Evolutionary conservation across 1,140 invertebrate genomes (phyloP), one percentile per base, ranked within the genome.

Genomic region (Penaeus chinensis): DNA sequence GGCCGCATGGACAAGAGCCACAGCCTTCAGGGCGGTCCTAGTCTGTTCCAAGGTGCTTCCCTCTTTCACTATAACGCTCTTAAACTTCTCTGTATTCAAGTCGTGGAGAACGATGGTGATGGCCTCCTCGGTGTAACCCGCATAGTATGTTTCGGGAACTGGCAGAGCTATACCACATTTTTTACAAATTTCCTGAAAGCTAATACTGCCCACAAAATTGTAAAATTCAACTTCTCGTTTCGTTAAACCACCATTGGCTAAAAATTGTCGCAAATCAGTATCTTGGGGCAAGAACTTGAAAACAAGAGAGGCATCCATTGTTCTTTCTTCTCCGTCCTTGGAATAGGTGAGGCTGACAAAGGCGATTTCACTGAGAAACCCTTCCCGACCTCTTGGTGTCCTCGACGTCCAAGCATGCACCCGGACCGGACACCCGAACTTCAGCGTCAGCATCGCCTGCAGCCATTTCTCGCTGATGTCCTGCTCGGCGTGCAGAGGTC

Each of bases 311-410:
- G 22, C 62, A 32, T 66, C 80, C 24, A 69, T 16, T 37, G 47
- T 61, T n/a, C 77, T n/a, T 24, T 78, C 54, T 1, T 19, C 20
- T 19, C 13, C 71, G 27, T 42, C 11, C 10, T 18, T 27, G 47
- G 37, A 61, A 24, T 87, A 82, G 8, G 27, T 32, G 10, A 87
- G n/a, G n/a, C 54, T 82, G 16, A 87, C 80, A 69, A 78, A 83
- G 24, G 86, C 80, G 37, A 87, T 82, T 62, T 87, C 86, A 60
- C 86, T 87, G 22, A 87, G 80, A 24, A 87, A 87, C 27, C 86
- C 86, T 54, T 87, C 86, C 10, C 86, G 27, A 7, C 62, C 61
- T n/a, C 54, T 66, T 8, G 86, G 86, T 13, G 78, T 24, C 27
- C n/a, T 69, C n/a, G 54, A 82, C 42, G 54, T 32, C 86, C 86